Evolutionary conservation across 2,888 invertebrate species (phyloP).

Genomic region (Lithophane ornitopus): DNA sequence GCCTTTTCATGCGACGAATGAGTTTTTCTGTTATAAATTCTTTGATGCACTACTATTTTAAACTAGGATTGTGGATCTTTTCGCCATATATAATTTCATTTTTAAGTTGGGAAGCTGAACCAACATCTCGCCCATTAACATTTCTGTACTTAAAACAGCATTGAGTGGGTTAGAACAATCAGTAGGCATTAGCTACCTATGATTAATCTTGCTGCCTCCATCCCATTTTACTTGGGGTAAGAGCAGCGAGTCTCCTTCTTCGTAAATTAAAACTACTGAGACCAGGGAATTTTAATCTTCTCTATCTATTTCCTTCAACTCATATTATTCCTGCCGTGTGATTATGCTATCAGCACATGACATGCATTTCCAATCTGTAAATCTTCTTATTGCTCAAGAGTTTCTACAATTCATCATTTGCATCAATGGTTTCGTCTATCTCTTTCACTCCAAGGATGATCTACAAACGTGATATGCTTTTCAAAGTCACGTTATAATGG

Average conservation of each 20-base stretch:
- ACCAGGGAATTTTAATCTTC: neutral
- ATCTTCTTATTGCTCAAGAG: neutral
- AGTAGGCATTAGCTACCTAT: neutral
- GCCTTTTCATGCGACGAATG: neutral
- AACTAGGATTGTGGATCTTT: neutral
- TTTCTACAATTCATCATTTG: too few species aligned
- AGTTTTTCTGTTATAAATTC: neutral
- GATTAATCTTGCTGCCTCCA: neutral
- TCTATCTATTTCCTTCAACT: neutral
- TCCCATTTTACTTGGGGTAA: neutral
- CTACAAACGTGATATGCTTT: slow-evolving; percentile 10
- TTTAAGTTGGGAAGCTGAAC: neutral
- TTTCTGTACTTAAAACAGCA: neutral
- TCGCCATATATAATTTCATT: too few species aligned
- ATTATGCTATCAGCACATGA: neutral
- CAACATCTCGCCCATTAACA: neutral
- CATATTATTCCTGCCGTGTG: neutral
- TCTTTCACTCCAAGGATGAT: neutral
- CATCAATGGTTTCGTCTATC: neutral
- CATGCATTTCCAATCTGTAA: neutral
- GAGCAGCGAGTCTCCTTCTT: neutral
- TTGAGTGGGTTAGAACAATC: neutral
- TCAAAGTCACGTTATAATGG: slow-evolving; percentile 27
- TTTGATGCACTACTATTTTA: neutral
- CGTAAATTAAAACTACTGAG: neutral